These are phyloP conservation scores for Chaetogeoica ovagalla DNA, from an alignment of 2,888 invertebrate species.

Conservation along the genomic window DNA sequence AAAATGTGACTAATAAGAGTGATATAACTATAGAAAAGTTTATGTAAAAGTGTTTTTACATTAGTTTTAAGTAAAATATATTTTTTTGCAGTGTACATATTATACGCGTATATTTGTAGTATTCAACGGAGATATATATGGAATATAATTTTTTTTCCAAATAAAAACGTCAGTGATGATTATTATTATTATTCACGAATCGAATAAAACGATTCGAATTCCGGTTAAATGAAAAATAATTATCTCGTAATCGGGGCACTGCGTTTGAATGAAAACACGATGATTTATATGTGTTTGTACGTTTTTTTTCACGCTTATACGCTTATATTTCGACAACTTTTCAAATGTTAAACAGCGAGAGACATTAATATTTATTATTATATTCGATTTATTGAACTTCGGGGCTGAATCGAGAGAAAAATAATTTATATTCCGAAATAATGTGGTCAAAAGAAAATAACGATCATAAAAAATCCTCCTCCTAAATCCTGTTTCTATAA, in stretches of 20 bases:
- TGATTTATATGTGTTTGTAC: conserved; percentile 4
- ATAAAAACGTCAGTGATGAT: no score
- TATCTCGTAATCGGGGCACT: background rate
- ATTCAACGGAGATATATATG: no score
- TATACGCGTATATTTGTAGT: background rate
- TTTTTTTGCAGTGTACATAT: background rate
- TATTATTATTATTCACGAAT: no score
- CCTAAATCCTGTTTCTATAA: background rate
- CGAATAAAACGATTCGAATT: background rate
- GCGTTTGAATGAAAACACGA: no score
- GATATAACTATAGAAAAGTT: no score
- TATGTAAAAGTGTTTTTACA: no score
- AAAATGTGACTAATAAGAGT: no score
- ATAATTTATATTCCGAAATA: conserved; percentile 9
- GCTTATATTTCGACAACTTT: background rate
- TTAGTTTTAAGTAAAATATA: background rate
- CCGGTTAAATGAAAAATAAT: background rate
- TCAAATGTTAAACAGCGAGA: background rate
- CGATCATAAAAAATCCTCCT: background rate
- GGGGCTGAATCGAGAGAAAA: background rate
- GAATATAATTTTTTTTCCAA: no score
- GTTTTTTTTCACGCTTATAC: background rate
- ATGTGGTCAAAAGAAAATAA: background rate
- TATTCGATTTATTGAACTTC: background rate
- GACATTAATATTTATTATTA: conserved; percentile 22